phyloP scores from a whole-genome alignment of 1,140 invertebrate genomes.

The Bacillus rossius region DNA sequence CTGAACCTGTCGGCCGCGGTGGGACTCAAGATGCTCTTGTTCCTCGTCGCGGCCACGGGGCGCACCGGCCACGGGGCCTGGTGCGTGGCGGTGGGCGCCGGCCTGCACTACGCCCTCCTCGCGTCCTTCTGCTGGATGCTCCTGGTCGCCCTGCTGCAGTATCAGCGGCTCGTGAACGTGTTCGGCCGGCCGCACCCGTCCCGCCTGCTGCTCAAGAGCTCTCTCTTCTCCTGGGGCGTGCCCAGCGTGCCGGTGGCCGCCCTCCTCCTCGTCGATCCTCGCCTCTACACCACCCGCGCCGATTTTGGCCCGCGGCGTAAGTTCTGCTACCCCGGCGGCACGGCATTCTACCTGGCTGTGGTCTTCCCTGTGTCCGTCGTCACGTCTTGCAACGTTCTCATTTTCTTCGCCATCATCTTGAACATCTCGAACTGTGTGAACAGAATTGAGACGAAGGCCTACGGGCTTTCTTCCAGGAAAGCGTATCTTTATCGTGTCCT shows the following conservation, averaged over 20 bases:
- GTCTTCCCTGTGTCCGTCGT: not conserved
- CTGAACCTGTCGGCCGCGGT: slow-evolving; percentile 50
- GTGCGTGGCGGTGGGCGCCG: not conserved
- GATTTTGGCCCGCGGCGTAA: not conserved
- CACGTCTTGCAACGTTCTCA: not conserved
- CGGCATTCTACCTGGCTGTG: not conserved
- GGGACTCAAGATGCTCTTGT: slow-evolving; percentile 48
- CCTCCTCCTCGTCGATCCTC: not conserved
- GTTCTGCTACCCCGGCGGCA: not conserved
- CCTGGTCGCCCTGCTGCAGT: not conserved
- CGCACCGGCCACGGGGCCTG: not conserved
- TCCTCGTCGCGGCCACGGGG: slow-evolving; percentile 46
- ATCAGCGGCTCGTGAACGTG: not conserved
- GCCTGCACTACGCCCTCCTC: not conserved
- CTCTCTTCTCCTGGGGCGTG: not conserved
- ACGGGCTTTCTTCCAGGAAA: not conserved
- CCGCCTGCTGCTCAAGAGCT: not conserved
- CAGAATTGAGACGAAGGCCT: not conserved
- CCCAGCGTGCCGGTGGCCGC: not conserved
- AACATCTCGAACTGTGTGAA: not conserved
- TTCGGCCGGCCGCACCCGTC: not conserved
- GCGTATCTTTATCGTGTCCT: not conserved
- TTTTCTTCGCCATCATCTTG: not conserved
- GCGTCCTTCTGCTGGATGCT: slow-evolving; percentile 10
- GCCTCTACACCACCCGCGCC: not conserved